Conservation (phyloP, 2,888 invertebrate species). For the Ochlodes sylvanus region DNA sequence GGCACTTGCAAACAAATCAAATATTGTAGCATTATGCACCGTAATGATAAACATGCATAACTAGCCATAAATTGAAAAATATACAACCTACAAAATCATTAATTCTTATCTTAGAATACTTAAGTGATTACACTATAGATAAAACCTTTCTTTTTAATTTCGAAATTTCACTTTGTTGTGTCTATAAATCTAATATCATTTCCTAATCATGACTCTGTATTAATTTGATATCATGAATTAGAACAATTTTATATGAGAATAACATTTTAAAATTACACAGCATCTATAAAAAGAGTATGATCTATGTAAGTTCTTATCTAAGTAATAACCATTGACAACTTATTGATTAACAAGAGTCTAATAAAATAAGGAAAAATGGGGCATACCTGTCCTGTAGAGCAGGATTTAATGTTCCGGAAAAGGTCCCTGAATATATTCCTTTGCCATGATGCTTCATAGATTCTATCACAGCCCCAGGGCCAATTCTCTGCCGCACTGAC, state of each 20-base stretch:
- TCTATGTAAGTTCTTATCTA: too few relatives aligned
- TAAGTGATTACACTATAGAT: background rate
- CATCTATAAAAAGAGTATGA: too few relatives aligned
- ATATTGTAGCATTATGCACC: too few relatives aligned
- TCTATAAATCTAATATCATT: background rate
- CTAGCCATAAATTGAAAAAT: background rate
- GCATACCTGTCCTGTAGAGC: conserved; percentile 92
- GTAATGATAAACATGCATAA: background rate
- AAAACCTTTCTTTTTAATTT: background rate
- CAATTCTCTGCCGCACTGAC: conserved; percentile 74
- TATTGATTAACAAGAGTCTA: too few relatives aligned
- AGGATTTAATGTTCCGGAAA: conserved; percentile 97
- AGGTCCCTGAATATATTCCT: conserved; percentile 98
- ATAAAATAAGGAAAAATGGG: background rate
- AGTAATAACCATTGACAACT: too few relatives aligned
- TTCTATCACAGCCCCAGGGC: conserved; percentile 92
- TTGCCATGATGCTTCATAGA: conserved; percentile 97
- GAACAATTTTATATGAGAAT: too few relatives aligned
- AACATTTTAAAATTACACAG: too few relatives aligned
- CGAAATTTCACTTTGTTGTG: background rate
- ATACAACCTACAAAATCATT: background rate
- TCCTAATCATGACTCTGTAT: too few relatives aligned
- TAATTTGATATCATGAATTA: too few relatives aligned
- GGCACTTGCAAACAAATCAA: background rate
- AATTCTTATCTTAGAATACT: background rate